phyloP scores from a whole-genome alignment of 2,797 vertebrate genomes.

The Melopsittacus undulatus region DNA sequence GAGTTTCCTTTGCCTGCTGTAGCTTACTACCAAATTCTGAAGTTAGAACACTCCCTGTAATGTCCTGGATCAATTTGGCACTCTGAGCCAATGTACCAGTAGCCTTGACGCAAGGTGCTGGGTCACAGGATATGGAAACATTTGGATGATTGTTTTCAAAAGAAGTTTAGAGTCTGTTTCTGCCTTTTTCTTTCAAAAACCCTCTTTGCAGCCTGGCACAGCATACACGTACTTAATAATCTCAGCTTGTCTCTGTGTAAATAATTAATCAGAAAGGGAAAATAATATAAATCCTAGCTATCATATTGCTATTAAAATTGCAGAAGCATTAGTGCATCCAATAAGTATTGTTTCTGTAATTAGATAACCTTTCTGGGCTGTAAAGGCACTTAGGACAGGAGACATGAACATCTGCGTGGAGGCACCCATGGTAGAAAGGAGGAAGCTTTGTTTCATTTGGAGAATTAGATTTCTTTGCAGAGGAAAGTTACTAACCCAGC shows the following conservation, averaged over 20 bases:
- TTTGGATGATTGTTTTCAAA: neutral
- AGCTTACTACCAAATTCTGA: neutral
- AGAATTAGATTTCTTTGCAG: neutral
- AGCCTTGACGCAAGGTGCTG: neutral
- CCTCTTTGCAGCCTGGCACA: slow-evolving; percentile 59
- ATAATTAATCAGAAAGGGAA: slow-evolving; percentile 88
- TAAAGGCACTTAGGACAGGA: neutral
- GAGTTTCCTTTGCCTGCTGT: neutral
- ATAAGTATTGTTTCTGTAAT: slow-evolving; percentile 73
- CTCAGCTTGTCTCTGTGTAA: slow-evolving; percentile 75
- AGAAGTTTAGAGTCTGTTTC: neutral
- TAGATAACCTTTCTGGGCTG: slow-evolving; percentile 63
- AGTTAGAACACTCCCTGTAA: neutral
- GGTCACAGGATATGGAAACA: neutral
- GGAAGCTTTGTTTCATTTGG: neutral
- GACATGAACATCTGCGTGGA: slow-evolving; percentile 14
- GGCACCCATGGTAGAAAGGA: neutral
- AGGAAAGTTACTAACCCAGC: neutral
- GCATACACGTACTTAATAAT: slow-evolving; percentile 70
- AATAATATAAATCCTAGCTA: slow-evolving; percentile 82
- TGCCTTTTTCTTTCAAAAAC: slow-evolving; percentile 54
- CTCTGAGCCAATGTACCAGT: neutral
- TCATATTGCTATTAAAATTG: slow-evolving; percentile 80
- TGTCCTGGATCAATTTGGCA: neutral
- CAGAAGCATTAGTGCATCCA: slow-evolving; percentile 75